Evolutionary conservation across 1,140 invertebrate species (phyloP).

Genomic region (Eufriesea mexicana): DNA sequence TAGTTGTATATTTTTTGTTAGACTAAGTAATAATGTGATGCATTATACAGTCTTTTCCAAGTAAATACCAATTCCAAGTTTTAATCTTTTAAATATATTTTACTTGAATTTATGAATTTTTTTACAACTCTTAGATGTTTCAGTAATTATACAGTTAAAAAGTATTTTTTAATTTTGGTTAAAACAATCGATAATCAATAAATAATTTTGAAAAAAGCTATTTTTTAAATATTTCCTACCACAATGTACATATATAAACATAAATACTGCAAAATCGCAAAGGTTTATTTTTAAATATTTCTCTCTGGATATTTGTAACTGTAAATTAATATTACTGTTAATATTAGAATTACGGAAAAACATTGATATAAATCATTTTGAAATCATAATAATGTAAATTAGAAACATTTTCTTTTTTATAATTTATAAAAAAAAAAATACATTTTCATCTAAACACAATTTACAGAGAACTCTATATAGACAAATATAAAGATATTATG

Average conservation of each 20-base stretch:
- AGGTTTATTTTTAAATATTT: constrained; percentile 6
- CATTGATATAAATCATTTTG: constrained; percentile 23
- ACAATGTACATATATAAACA: background rate
- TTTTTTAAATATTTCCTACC: background rate
- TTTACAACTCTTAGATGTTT: background rate
- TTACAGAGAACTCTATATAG: constrained; percentile 8
- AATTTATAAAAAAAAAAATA: constrained; percentile 41
- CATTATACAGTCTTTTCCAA: constrained; percentile 37
- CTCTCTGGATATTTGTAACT: background rate
- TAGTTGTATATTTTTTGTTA: background rate
- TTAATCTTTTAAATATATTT: background rate
- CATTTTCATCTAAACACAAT: constrained; percentile 32
- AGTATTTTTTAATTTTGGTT: background rate
- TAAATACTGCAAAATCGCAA: background rate
- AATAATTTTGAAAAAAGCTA: constrained; percentile 7
- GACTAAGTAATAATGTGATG: constrained; percentile 30
- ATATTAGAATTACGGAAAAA: constrained; percentile 16
- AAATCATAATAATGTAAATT: constrained; percentile 4
- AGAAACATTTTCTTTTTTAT: constrained; percentile 14
- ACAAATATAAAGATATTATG: constrained; percentile 23
- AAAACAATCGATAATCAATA: constrained; percentile 6
- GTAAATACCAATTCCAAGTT: constrained; percentile 39
- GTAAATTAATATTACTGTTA: constrained; percentile 16
- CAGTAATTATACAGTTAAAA: background rate
- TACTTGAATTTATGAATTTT: background rate